Percentiles rank a stretch among this genome's conserved stretches.
phyloP scores from a whole-genome alignment of 2,113 vertebrate genomes.

The Actinemys pallida region DNA sequence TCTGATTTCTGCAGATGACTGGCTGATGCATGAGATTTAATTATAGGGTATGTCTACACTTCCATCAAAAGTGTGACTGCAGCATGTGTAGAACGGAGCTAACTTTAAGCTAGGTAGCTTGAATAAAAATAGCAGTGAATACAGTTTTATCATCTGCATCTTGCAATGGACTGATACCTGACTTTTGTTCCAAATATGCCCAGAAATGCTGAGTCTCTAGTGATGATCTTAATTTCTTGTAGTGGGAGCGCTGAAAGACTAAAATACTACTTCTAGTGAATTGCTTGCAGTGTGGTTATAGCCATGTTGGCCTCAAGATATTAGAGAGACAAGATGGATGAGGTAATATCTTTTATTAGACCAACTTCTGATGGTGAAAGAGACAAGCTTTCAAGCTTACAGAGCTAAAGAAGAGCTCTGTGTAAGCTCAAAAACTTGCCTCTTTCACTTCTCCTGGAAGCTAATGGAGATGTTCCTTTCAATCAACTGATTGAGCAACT shows the following conservation, averaged over 20 bases:
- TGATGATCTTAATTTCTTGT: fast-evolving
- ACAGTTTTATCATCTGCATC: background rate
- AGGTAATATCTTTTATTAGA: background rate
- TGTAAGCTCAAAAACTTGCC: background rate
- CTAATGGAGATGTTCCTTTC: background rate
- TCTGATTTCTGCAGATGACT: background rate
- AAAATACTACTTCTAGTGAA: background rate
- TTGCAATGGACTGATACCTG: background rate
- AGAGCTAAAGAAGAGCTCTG: background rate
- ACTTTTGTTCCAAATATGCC: background rate
- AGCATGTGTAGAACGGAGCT: background rate
- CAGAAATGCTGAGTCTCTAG: background rate
- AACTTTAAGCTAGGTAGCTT: background rate
- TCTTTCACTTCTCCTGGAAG: background rate
- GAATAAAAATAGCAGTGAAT: background rate
- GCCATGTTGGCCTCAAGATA: background rate
- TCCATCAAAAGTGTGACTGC: background rate
- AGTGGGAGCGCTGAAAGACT: background rate
- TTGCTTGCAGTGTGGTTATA: background rate
- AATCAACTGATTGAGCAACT: fast-evolving
- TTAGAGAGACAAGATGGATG: background rate
- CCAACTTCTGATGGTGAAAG: background rate
- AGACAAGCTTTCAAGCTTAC: background rate
- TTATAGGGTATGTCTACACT: background rate
- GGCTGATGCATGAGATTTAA: background rate